These are phyloP conservation scores for Beaufortia kweichowensis DNA, from an alignment of 2,113 vertebrate species.

Conservation along the genomic window DNA sequence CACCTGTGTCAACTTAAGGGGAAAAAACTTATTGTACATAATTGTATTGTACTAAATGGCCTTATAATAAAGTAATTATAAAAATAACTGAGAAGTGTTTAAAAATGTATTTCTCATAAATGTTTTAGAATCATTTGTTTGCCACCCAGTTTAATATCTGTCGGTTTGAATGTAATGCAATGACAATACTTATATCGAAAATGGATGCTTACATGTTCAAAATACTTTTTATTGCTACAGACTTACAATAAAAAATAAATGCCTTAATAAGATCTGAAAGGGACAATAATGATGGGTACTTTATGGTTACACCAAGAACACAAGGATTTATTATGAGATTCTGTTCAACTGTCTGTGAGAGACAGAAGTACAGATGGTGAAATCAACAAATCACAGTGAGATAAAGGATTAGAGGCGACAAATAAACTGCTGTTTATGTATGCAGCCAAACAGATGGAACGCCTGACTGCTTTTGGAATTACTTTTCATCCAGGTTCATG, in stretches of 20 bases:
- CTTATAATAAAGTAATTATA: too few relatives aligned
- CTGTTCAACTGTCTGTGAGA: conserved; percentile 15
- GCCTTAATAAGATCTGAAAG: background rate
- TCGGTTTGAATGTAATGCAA: too few relatives aligned
- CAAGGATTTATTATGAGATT: conserved; percentile 25
- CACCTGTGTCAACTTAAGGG: too few relatives aligned
- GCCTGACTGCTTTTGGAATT: conserved; percentile 29
- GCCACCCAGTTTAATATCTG: too few relatives aligned
- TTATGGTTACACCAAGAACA: conserved; percentile 12
- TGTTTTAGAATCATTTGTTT: too few relatives aligned
- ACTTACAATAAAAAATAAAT: background rate
- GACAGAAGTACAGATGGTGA: conserved; percentile 38
- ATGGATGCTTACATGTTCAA: too few relatives aligned
- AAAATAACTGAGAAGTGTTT: too few relatives aligned
- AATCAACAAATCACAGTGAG: conserved; percentile 38
- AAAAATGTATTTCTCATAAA: too few relatives aligned
- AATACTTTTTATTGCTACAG: too few relatives aligned
- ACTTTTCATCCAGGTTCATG: conserved; percentile 14
- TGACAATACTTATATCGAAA: too few relatives aligned
- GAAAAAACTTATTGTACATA: too few relatives aligned
- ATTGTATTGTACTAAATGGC: too few relatives aligned
- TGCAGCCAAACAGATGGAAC: conserved; percentile 29
- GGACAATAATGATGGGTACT: conserved; percentile 3
- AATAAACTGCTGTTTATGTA: conserved; percentile 26
- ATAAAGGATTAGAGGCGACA: conserved; percentile 28